Base-by-base conservation (phyloP, 2,888 invertebrate genomes). In the Hoplodrina blanda region DNA sequence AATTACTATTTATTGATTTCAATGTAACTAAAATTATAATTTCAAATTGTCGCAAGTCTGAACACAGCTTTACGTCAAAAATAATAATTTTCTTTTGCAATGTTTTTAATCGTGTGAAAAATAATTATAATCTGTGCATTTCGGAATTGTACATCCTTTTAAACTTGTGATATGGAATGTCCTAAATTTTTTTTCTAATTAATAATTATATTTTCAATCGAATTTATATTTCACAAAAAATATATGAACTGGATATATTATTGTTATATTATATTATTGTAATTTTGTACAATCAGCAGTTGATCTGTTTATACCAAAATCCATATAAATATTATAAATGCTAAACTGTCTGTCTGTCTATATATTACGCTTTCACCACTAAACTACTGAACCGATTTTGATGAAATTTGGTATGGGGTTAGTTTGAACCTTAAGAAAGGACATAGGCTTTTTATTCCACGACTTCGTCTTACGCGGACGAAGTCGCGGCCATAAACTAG, bases 161-260 rank as follows among this genome's bases (percentile, higher is more conserved):
- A 52, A 37, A 52, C 8, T 25, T 19, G 33, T 63, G 75, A 78
- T 79, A 78, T 79, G 78, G 78, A 78, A 78, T 78, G 78, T 60
- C 53, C 67, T 52, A 74, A 62, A 41, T 25, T 2, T 8, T 0
- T 56, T 63, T 56, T 50, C 59, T 69, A 78, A 61, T 73, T 73
- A 73, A 62, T 62, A 62, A 55, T 62, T 62, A 20, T 54, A 44
- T 66, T 69, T 49, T 44, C 20, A 44, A 44, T 57, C 53, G 17
- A 68, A 68, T 75, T 25, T 74, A 64, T 33, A 59, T 70, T 68
- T 69, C 30, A 73, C 68, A 62, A 68, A 80, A 78, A 76, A 64
- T 72, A 72, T 77, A 73, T 62, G 20, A 53, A 67, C 67, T 30
- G 56, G 56, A 30, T 76, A 50, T 63, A 65, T 66, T 71, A 64